Percentiles rank a stretch among this genome's conserved stretches.
Evolutionary conservation across 2,113 vertebrate species (phyloP).

Genomic region (Corapipo altera): DNA sequence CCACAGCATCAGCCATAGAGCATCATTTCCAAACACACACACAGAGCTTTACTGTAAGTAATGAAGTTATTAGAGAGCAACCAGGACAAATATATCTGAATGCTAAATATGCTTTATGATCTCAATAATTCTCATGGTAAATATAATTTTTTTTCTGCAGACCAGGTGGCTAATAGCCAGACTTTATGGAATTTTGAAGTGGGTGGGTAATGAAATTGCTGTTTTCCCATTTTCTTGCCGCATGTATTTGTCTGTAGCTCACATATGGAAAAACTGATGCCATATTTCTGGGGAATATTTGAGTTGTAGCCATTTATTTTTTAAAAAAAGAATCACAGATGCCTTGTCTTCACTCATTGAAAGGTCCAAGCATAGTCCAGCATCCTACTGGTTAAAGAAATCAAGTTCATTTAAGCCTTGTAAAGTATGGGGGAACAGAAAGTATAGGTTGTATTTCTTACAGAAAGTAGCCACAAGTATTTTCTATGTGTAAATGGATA

Average conservation of each 20-base stretch:
- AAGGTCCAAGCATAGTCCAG: neutral
- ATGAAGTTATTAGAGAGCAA: slow-evolving; percentile 28
- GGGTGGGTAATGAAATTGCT: neutral
- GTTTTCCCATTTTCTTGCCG: neutral
- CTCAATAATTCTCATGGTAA: neutral
- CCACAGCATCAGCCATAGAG: neutral
- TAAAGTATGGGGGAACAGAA: neutral
- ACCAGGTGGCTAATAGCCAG: neutral
- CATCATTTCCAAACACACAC: slow-evolving; percentile 40
- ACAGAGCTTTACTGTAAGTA: slow-evolving; percentile 55
- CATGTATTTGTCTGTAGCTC: neutral
- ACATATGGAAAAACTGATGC: neutral
- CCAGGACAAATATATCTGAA: neutral
- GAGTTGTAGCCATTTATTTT: neutral
- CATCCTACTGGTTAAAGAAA: neutral
- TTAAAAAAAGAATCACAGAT: neutral
- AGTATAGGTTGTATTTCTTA: neutral
- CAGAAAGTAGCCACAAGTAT: neutral
- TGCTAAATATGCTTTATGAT: neutral
- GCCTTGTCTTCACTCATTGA: neutral
- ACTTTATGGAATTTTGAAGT: neutral
- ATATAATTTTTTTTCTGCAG: neutral
- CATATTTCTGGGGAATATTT: neutral
- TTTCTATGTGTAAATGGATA: neutral
- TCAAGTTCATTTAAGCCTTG: neutral